A percentile compares a stretch with the other conserved stretches of the same genome.
phyloP scores from a whole-genome alignment of 2,797 vertebrate genomes.

The Erethizon dorsatum region DNA sequence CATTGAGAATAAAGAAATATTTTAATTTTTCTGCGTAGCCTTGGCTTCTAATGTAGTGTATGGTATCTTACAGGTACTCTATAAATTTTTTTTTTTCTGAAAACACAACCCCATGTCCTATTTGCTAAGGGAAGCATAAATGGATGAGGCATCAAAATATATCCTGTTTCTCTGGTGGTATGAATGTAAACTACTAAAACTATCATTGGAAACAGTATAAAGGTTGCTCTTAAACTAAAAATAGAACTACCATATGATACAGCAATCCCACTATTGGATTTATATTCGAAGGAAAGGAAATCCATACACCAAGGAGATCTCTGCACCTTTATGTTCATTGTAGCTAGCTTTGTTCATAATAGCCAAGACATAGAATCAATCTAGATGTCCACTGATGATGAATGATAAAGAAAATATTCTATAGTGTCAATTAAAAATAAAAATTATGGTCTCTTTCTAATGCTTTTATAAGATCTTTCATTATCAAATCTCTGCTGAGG shows the following conservation, averaged over 20 bases:
- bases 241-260: neutral
- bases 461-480: neutral
- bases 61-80: neutral
- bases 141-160: neutral
- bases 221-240: neutral
- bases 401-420: neutral
- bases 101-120: neutral
- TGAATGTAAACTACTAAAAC: neutral
- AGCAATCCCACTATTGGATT: too few species aligned
- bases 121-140: constrained; percentile 12
- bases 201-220: neutral
- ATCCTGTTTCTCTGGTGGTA: neutral
- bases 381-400: neutral
- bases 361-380: neutral
- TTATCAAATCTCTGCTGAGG: neutral
- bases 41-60: neutral
- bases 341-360: neutral
- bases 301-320: too few species aligned
- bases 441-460: neutral
- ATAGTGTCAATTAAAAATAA: neutral
- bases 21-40: neutral
- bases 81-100: neutral
- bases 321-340: too few species aligned
- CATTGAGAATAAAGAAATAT: neutral
- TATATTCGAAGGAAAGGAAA: neutral